A percentile compares a stretch with the other conserved stretches of the same genome.
Conservation (phyloP, 1,140 invertebrate genomes). For the Parapsyche elsis region DNA sequence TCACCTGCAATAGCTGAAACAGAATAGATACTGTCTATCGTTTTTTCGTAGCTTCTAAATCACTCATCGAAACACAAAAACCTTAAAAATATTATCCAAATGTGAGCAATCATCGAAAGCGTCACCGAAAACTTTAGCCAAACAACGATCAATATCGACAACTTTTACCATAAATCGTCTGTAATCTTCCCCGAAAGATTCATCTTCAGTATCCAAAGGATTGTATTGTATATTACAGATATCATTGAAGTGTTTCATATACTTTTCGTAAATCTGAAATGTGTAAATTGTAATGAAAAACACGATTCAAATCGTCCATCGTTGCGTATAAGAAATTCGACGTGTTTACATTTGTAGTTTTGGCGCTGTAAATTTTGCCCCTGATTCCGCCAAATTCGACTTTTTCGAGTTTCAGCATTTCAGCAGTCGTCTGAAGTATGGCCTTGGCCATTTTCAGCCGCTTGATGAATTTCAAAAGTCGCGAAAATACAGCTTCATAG, state of each 20-base stretch:
- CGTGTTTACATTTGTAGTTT: constrained; percentile 64
- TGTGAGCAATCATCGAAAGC: constrained; percentile 83
- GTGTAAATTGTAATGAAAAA: constrained; percentile 30
- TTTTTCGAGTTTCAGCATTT: constrained; percentile 89
- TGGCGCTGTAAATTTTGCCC: constrained; percentile 73
- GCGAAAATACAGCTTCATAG: constrained; percentile 76
- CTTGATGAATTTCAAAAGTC: constrained; percentile 75
- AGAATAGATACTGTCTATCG: constrained; percentile 3
- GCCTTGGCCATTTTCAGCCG: constrained; percentile 71
- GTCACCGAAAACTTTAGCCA: constrained; percentile 80
- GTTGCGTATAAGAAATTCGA: too few species aligned
- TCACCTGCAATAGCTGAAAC: constrained; percentile 49
- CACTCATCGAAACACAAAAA: too few species aligned
- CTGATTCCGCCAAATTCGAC: constrained; percentile 85
- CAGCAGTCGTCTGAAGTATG: constrained; percentile 78
- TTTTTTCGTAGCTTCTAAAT: constrained; percentile 3
- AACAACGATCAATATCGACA: constrained; percentile 76
- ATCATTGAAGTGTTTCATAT: constrained; percentile 74
- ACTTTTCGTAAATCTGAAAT: constrained; percentile 74
- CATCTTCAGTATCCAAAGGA: constrained; percentile 71
- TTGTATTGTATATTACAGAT: constrained; percentile 74
- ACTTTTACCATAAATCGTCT: constrained; percentile 68
- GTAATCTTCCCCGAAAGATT: constrained; percentile 74
- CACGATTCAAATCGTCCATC: background rate
- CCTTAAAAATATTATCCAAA: constrained; percentile 72